Evolutionary conservation across 2,888 invertebrate genomes (phyloP), one percentile per base, ranked within the genome.

Genomic region (Crematogaster levior): DNA sequence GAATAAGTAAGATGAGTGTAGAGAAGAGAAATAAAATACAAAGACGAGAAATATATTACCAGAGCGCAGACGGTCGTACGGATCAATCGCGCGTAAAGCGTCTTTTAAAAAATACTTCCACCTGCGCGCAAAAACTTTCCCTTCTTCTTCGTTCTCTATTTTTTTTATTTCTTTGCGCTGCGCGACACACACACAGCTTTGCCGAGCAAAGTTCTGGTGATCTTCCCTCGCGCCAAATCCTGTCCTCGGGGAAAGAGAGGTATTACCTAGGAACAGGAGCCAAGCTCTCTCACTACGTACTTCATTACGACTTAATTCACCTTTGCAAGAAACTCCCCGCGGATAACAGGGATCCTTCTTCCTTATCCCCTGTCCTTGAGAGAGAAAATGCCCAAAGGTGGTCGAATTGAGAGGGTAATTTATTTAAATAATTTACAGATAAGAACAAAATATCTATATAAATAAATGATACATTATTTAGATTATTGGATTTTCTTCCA

Each of bases 261-360:
- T 60, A 81, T 83, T 79, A 79, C 48, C 21, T 12, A 9, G 70
- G 66, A 63, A 81, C 73, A 63, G 75, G 58, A 83, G 72, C 68
- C 75, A 81, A 81, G 74, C 88, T 88, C 53, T 79, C 70, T 46
- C 81, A 85, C 85, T 84, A 65, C 53, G 86, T 88, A 89, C 90
- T 92, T 92, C 90, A 89, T 92, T 92, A 91, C 87, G 89, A 91
- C 89, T 92, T 90, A 90, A 92, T 92, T 92, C 87, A 86, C 81
- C 86, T 83, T 75, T 68, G 85, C 88, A 86, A 90, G 89, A 88
- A 90, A 87, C 85, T 85, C 83, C 79, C 61, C 80, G 82, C 73
- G 68, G 43, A 51, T 63, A 40, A 81, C 81, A 79, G 68, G 81
- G 82, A 84, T 46, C 66, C 56, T 72, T 74, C 51, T 65, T 15